phyloP scores from a whole-genome alignment of 2,797 vertebrate species.

The Oreochromis grahami region DNA sequence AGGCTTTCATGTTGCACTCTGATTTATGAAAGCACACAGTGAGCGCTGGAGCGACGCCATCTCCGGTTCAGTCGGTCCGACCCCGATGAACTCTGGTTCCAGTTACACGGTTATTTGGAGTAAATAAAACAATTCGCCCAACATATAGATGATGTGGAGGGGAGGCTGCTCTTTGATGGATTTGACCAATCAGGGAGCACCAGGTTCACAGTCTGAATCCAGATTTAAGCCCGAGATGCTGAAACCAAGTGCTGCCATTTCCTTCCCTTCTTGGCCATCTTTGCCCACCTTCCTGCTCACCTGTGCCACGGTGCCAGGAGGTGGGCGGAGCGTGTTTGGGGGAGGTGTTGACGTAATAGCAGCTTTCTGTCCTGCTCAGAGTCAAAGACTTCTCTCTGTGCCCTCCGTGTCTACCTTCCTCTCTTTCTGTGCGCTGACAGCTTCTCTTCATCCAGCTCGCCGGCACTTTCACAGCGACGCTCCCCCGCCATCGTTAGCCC shows the following conservation, averaged over 20 bases:
- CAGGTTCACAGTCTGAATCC: neutral
- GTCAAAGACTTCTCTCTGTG: neutral
- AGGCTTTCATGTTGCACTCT: neutral
- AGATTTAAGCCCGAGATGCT: neutral
- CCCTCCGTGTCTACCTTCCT: neutral
- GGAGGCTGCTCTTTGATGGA: neutral
- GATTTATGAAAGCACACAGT: neutral
- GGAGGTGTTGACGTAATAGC: neutral
- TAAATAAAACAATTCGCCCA: neutral
- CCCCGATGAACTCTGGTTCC: neutral
- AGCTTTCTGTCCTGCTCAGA: neutral
- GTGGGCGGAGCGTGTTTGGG: neutral
- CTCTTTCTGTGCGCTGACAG: constrained; percentile 20
- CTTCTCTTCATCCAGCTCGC: constrained; percentile 30
- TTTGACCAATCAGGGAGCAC: neutral
- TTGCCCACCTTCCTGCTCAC: neutral
- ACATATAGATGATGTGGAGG: neutral
- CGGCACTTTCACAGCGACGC: constrained; percentile 23
- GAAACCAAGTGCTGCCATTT: neutral
- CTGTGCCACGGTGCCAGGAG: rapidly evolving
- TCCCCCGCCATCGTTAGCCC: constrained; percentile 28
- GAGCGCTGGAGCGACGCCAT: neutral
- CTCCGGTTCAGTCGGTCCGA: neutral
- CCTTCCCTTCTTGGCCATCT: neutral
- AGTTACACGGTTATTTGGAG: neutral